Conservation (phyloP, 1,140 invertebrate genomes). For the Drosophila lowei region DNA sequence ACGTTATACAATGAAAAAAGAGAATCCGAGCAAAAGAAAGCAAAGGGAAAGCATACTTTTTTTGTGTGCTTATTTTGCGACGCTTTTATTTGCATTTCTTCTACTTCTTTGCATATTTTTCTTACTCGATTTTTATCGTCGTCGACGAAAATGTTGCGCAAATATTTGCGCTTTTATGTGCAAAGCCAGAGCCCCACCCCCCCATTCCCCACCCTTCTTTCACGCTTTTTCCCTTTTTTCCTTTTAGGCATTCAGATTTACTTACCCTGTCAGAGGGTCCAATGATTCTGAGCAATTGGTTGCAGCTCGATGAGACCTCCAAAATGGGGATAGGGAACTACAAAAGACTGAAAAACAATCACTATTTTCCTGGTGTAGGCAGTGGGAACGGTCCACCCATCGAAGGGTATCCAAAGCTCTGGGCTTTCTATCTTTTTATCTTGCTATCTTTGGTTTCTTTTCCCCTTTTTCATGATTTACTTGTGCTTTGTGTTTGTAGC, state of each 20-base stretch:
- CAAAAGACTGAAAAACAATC: no score
- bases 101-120: conserved; percentile 72
- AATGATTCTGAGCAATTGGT: no score
- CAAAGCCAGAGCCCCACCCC: conserved; percentile 33
- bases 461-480: conserved; percentile 60
- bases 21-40: conserved; percentile 55
- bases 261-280: not conserved
- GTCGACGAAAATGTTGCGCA: conserved; percentile 72
- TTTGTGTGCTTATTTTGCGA: conserved; percentile 29
- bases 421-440: not conserved
- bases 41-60: conserved; percentile 17
- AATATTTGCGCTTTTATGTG: conserved; percentile 78
- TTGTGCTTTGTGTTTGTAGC: conserved; percentile 66
- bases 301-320: no score
- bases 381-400: no score
- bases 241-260: conserved; percentile 70
- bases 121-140: conserved; percentile 75
- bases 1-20: conserved; percentile 72
- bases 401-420: no score
- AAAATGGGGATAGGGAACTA: no score
- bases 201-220: not conserved
- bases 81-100: conserved; percentile 51
- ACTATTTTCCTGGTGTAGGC: no score
- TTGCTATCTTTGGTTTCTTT: not conserved
- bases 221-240: conserved; percentile 18